Evolutionary conservation across 2,797 vertebrate species (phyloP), one percentile per base, ranked within the genome.

Genomic region (Lates japonicus): DNA sequence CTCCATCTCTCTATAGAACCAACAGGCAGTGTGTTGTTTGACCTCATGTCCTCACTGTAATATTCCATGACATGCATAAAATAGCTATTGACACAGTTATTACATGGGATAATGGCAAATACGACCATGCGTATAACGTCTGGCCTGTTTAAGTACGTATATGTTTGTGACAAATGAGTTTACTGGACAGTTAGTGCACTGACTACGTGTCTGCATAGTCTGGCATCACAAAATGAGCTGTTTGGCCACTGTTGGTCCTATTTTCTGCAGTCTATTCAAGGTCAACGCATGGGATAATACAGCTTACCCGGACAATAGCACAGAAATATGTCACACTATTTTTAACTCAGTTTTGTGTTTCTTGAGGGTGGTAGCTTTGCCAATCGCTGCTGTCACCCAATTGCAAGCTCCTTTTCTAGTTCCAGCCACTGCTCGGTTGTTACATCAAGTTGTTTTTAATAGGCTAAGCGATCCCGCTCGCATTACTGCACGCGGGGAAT

Each of bases 91-190:
- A 76, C 62, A 80, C 62, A 70, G 48, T 78, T 72, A 87, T 88
- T 84, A 82, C 59, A 81, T 20, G 63, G 22, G 60, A 10, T 83
- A 71, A 87, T 80, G 61, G 83, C 42, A 65, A 85, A 80, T 63
- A 76, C 7, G n/a, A 17, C 29, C 83, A 54, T 55, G 74, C 78
- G 42, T 78, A 63, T 65, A 71, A 54, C 0, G 14, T 76, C 74
- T 80, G 60, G 29, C 60, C 77, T 57, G 29, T 69, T 82, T 74
- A 62, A 83, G 44, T 71, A 14, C 58, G 58, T 73, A 72, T 74
- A 85, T 76, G 64, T 77, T 76, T 39, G 58, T 70, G 42, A 80
- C 72, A 58, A 76, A 88, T 78, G 42, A 86, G 8, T 54, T 82
- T 81, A 70, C 16, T 17, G 62, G 52, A 48, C 70, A 49, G 70